Evolutionary conservation across 2,797 vertebrate genomes (phyloP).

Genomic region (Acestrorhynchus altus): DNA sequence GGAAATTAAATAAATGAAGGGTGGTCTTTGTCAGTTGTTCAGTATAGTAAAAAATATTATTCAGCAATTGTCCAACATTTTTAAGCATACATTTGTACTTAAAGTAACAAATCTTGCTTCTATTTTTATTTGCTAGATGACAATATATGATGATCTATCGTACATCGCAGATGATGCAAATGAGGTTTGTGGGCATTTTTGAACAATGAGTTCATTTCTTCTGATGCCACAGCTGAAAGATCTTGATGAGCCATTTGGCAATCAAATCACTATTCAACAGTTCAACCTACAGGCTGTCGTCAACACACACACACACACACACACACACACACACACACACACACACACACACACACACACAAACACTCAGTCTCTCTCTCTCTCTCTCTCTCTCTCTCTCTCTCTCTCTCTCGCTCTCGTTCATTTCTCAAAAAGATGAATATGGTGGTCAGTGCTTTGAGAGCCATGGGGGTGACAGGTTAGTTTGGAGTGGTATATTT

Average conservation of each 20-base stretch:
- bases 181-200: conserved; percentile 3
- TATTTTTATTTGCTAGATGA: background rate
- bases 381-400: background rate
- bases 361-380: too few species aligned
- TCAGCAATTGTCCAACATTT: too few species aligned
- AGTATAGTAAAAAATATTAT: too few species aligned
- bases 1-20: too few species aligned
- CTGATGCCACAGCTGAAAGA: background rate
- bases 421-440: conserved; percentile 80
- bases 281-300: conserved; percentile 17
- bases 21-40: too few species aligned
- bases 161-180: background rate
- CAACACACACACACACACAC: background rate
- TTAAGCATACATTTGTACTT: too few species aligned
- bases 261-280: conserved; percentile 36
- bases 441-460: conserved; percentile 75
- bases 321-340: background rate
- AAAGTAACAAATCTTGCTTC: background rate
- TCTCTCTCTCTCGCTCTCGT: conserved; percentile 21
- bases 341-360: too few species aligned
- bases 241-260: conserved; percentile 13
- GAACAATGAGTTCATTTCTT: conserved; percentile 4
- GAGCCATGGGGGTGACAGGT: conserved; percentile 68
- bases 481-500: conserved; percentile 44
- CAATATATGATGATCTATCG: background rate